Base-by-base conservation (phyloP, 2,113 vertebrate genomes). In the Lampris incognitus region DNA sequence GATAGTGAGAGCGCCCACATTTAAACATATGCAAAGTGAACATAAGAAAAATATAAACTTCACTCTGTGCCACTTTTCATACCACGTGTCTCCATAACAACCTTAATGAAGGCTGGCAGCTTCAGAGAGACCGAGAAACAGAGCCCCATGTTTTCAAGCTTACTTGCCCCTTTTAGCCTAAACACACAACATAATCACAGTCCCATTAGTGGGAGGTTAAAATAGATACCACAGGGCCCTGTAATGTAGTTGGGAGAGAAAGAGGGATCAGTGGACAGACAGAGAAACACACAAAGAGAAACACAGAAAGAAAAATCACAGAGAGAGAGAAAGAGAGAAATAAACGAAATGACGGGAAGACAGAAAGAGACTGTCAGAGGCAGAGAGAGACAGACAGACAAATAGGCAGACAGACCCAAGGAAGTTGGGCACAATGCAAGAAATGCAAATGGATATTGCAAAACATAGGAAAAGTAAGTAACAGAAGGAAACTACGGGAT, bases 171-270 rank as follows among this genome's bases (percentile, higher is more conserved):
- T 49, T 68, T 63, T 74, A 83, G 62, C 56, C 59, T 73, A 81
- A 83, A 79, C 51, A 82, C 55, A 72, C 77, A 68, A 73, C 69
- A 83, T 64, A 69, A 69, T 59, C 9, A 41, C 11, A 64, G 65
- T 60, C 5, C 1, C 56, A 55, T 69, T 66, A 74, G 56, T 60
- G 54, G 50, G 13, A 58, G 37, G 69, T 66, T 40, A 63, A 76
- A 82, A 78, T 74, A 73, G 46, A 63, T 51, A 58, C 52, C 13
- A 64, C 49, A 50, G 63, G 49, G 13, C 59, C 40, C 77, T 71
- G 37, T 67, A 77, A 83, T 82, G 64, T 54, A 13, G 67, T 52
- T 69, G 70, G 8, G 5, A 62, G 11, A 41, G 4, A 51, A n/a
- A 24, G 6, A 6, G 57, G 60, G 38, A 48, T 5, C 48, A 5